These are phyloP conservation scores for Cossypha dichroa DNA, from an alignment of 2,797 vertebrate species.

Conservation along the genomic window DNA sequence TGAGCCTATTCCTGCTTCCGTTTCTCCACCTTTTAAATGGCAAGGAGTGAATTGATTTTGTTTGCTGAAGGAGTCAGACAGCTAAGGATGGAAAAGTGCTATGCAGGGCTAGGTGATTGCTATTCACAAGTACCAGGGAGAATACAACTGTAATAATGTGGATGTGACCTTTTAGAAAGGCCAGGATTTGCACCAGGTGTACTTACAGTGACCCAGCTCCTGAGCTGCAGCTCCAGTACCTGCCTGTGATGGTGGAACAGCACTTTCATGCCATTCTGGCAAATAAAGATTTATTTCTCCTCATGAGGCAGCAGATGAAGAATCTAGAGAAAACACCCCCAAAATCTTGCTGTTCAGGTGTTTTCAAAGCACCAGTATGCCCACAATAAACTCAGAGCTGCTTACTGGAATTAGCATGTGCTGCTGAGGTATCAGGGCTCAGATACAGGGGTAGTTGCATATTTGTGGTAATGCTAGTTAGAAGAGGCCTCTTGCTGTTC, in stretches of 20 bases:
- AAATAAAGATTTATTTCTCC: not conserved
- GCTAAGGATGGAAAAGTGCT: not conserved
- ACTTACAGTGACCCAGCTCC: not conserved
- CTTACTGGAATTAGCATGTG: not conserved
- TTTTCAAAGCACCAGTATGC: not conserved
- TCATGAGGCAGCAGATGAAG: not conserved
- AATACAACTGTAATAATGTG: not conserved
- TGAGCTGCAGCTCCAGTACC: not conserved
- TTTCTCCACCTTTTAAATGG: not conserved
- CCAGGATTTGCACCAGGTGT: not conserved
- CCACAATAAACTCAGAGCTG: fast-evolving
- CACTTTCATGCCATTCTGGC: not conserved
- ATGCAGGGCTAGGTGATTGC: not conserved
- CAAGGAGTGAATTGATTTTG: not conserved
- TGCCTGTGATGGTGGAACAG: not conserved
- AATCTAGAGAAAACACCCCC: not conserved
- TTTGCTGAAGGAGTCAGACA: not conserved
- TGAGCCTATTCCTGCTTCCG: not conserved
- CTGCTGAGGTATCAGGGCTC: not conserved
- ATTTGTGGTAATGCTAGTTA: not conserved
- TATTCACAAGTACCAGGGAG: not conserved
- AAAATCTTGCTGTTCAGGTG: not conserved
- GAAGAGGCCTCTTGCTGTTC: not conserved
- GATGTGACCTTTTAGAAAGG: not conserved
- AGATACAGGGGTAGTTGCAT: fast-evolving